Percentiles rank a stretch among this genome's conserved stretches.
phyloP scores from a whole-genome alignment of 1,140 invertebrate genomes.

The Drosophila varians region DNA sequence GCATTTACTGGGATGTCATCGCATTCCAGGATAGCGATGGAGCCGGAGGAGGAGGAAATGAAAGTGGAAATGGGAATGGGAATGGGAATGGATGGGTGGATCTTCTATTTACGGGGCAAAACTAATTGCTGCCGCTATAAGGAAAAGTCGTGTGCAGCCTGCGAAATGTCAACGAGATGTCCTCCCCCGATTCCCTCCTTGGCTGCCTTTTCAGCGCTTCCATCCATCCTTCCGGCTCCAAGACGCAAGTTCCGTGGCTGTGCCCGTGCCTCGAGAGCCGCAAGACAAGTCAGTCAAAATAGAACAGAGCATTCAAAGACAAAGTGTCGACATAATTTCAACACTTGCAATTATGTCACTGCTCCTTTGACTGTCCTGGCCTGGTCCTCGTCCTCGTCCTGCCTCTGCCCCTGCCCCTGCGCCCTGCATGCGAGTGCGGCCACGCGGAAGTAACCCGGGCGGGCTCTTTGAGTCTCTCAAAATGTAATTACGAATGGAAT shows the following conservation, averaged over 20 bases:
- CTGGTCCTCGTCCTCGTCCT: not conserved
- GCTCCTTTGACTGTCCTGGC: not conserved
- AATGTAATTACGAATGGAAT: constrained; percentile 69
- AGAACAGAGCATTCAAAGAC: constrained; percentile 23
- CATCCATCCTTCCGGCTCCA: too few relatives aligned
- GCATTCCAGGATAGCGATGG: constrained; percentile 37
- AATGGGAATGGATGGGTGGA: not conserved
- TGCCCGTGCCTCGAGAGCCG: constrained; percentile 47
- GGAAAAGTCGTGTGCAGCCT: constrained; percentile 53
- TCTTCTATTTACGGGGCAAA: constrained; percentile 36
- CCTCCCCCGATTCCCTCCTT: constrained; percentile 13
- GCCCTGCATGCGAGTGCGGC: constrained; percentile 31
- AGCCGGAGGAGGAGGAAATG: not conserved
- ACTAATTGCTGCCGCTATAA: constrained; percentile 64
- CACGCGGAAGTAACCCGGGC: constrained; percentile 56
- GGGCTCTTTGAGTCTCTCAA: constrained; percentile 67
- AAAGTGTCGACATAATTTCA: constrained; percentile 46
- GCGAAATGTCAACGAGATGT: constrained; percentile 73
- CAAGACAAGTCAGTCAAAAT: constrained; percentile 10
- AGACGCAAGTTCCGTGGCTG: constrained; percentile 20
- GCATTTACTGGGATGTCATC: constrained; percentile 58
- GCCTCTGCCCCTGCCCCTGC: not conserved
- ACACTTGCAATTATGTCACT: constrained; percentile 44
- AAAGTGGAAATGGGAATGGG: not conserved
- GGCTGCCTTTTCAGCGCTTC: not conserved